Evolutionary conservation across 2,797 vertebrate species (phyloP).

Genomic region (Tapera naevia): DNA sequence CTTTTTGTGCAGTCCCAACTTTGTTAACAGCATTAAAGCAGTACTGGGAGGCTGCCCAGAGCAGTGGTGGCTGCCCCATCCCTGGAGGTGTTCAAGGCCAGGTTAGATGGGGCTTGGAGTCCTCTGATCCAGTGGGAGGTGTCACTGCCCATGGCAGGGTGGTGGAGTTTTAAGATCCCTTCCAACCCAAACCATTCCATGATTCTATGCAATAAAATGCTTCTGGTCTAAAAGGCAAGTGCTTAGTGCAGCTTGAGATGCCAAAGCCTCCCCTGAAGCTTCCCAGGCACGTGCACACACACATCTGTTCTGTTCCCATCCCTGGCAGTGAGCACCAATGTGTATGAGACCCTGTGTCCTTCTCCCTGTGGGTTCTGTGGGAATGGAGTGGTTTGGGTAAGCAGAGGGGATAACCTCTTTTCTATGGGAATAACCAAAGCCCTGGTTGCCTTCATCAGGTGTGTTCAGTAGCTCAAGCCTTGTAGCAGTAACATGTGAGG

Average conservation of each 20-base stretch:
- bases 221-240: not conserved
- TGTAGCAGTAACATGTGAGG: accelerated
- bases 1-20: accelerated
- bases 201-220: accelerated
- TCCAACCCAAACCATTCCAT: too few relatives aligned
- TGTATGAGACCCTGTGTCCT: not conserved
- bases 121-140: too few relatives aligned
- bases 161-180: too few relatives aligned
- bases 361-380: accelerated
- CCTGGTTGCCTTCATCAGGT: not conserved
- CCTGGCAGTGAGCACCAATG: accelerated
- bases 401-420: not conserved
- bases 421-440: accelerated
- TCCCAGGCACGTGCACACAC: accelerated
- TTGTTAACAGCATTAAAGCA: not conserved
- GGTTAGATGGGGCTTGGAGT: too few relatives aligned
- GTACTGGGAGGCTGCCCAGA: too few relatives aligned
- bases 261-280: not conserved
- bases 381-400: accelerated
- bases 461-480: not conserved
- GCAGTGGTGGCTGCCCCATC: too few relatives aligned
- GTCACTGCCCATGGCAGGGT: too few relatives aligned
- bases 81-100: too few relatives aligned
- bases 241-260: accelerated
- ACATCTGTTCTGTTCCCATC: too few relatives aligned